Base-by-base conservation (phyloP, 2,797 vertebrate genomes). In the Sus cebifrons region DNA sequence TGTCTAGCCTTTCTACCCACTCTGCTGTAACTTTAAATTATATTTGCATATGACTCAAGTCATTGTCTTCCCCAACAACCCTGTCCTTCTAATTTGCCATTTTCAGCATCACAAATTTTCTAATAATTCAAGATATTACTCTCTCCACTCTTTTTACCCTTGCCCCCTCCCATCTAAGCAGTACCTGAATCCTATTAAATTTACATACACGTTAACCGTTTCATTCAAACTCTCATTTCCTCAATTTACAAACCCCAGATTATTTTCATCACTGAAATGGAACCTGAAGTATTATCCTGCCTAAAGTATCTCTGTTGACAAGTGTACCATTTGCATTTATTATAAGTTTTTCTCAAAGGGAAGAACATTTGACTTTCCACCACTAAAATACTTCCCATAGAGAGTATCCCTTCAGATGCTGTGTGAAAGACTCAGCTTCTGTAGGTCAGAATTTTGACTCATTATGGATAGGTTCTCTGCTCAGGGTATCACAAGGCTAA, bases 1-100 rank as follows among this genome's bases (percentile, higher is more conserved):
- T 21, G 4, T 18, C 12, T 5, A 83, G n/a, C 3, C 70, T 89
- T 89, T 81, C 54, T 15, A 89, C 1, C 8, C 23, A 67, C 16
- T 36, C 40, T 91, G 23, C 4, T 36, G 0, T 68, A 25, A 52
- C 15, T 15, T 25, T 70, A 64, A 11, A 0, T 77, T 32, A 44
- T 13, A 44, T 73, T 87, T 96, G 17, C n/a, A 54, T 67, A 14
- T 84, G 25, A 77, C 6, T 86, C 40, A 65, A 86, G 83, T 68
- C 25, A 36, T 23, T 74, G 3, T 40, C 17, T 6, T 70, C 25
- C 8, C 7, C 44, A 67, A 54, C 13, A 78, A 56, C 2, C 36
- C 18, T n/a, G 32, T 5, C 17, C 36, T 94, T 96, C 54, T 60
- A 56, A 85, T 87, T 77, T 87, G 29, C 20, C 70, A 86, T 83